Conservation (phyloP, 1,140 invertebrate genomes). For the Cataglyphis hispanica region DNA sequence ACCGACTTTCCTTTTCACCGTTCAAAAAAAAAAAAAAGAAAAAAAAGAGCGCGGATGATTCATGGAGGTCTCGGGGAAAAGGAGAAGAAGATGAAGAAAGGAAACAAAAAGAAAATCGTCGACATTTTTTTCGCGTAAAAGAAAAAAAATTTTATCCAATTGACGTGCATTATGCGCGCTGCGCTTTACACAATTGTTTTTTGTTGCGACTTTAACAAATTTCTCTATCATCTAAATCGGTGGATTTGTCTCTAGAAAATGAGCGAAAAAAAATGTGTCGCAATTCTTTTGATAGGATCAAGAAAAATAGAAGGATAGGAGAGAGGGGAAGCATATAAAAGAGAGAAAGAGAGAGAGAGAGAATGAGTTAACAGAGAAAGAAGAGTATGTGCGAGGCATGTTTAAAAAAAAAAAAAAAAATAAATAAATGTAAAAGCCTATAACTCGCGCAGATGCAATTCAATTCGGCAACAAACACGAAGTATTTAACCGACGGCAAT, state of each 20-base stretch:
- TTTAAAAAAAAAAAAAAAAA: conserved; percentile 62
- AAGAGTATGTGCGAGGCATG: not conserved
- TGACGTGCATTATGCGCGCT: not conserved
- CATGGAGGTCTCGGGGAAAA: conserved; percentile 54
- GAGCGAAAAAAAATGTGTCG: not conserved
- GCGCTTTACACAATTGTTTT: conserved; percentile 1
- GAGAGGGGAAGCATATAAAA: not conserved
- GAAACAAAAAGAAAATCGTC: not conserved
- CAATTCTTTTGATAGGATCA: not conserved
- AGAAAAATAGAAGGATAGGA: conserved; percentile 24
- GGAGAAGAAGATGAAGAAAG: conserved; percentile 1
- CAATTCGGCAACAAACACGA: conserved; percentile 56
- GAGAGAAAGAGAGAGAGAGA: not conserved
- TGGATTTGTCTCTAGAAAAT: not conserved
- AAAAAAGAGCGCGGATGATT: conserved; percentile 54
- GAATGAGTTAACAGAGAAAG: not conserved
- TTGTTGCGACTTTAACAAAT: conserved; percentile 14
- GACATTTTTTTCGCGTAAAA: conserved; percentile 20
- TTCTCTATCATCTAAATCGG: not conserved
- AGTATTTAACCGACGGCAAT: conserved; percentile 64
- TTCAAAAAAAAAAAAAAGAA: conserved; percentile 10
- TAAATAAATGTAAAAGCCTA: conserved; percentile 62
- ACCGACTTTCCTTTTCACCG: conserved; percentile 40
- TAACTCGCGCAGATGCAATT: conserved; percentile 56
- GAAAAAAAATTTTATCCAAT: conserved; percentile 9